phyloP scores from a whole-genome alignment of 2,888 invertebrate species.

The Elysia crispata region DNA sequence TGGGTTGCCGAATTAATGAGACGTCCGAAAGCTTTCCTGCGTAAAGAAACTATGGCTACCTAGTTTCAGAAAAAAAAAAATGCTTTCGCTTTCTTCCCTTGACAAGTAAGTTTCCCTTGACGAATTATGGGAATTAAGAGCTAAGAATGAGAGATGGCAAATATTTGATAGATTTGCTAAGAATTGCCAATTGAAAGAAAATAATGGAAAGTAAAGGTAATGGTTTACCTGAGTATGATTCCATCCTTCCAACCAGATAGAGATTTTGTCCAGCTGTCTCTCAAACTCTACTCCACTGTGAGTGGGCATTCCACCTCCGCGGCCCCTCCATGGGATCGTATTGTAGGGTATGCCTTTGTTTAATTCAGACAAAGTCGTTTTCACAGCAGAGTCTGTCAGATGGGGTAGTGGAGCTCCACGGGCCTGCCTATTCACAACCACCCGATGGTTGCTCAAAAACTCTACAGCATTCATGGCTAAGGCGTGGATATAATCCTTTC shows the following conservation, averaged over 20 bases:
- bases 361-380: background rate
- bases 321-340: conserved; percentile 61
- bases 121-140: too few relatives aligned
- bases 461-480: conserved; percentile 46
- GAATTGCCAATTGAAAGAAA: too few relatives aligned
- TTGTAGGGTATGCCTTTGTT: background rate
- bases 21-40: too few relatives aligned
- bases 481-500: background rate
- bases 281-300: conserved; percentile 69
- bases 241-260: conserved; percentile 71
- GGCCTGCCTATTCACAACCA: background rate
- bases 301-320: conserved; percentile 65
- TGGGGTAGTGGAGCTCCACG: conserved; percentile 12
- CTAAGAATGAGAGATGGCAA: too few relatives aligned
- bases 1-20: too few relatives aligned
- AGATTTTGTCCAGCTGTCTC: conserved; percentile 70
- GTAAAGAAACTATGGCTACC: too few relatives aligned
- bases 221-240: conserved; percentile 64
- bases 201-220: background rate
- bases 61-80: too few relatives aligned
- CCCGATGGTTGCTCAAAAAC: conserved; percentile 45
- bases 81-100: too few relatives aligned
- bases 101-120: too few relatives aligned
- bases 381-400: conserved; percentile 16
- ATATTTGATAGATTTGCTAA: too few relatives aligned